These are phyloP conservation scores for Alaudala cheleensis DNA, from an alignment of 2,113 vertebrate species.

Conservation along the genomic window DNA sequence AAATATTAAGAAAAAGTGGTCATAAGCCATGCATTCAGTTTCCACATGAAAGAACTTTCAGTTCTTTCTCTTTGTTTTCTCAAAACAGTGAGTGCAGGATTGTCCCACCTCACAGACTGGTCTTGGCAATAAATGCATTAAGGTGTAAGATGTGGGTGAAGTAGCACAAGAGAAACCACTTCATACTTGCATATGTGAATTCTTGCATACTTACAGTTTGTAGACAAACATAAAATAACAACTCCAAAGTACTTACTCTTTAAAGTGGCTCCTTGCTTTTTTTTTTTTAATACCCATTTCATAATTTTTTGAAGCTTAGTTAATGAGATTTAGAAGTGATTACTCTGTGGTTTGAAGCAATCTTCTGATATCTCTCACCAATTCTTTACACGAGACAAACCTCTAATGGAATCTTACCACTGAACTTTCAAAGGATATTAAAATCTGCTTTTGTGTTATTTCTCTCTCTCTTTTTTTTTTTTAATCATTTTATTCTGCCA, in stretches of 20 bases:
- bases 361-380: neutral
- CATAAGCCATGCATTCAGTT: neutral
- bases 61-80: neutral
- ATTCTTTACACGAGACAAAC: neutral
- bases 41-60: neutral
- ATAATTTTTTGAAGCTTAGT: neutral
- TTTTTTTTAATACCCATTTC: neutral
- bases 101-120: neutral
- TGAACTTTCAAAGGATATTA: neutral
- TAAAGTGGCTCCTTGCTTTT: neutral
- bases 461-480: neutral
- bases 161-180: neutral
- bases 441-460: neutral
- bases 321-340: neutral
- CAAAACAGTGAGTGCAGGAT: neutral
- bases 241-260: neutral
- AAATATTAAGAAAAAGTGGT: neutral
- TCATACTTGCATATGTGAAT: neutral
- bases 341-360: neutral
- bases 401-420: neutral
- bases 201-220: neutral
- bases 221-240: neutral
- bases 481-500: neutral
- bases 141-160: neutral
- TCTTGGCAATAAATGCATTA: neutral